Evolutionary conservation across 2,113 vertebrate species (phyloP).

Genomic region (Amphiprion percula): DNA sequence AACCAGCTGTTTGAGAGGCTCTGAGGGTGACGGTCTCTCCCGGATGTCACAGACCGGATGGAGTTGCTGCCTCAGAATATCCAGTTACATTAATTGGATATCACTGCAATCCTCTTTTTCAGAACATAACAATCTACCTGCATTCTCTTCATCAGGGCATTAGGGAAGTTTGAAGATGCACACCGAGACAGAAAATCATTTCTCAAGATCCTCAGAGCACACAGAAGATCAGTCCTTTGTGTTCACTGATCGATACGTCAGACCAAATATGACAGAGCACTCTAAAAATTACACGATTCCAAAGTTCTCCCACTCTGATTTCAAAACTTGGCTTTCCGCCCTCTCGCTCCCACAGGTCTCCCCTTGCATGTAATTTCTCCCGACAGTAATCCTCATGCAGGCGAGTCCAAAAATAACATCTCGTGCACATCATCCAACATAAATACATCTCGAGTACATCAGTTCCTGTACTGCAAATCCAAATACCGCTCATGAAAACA

Average conservation of each 20-base stretch:
- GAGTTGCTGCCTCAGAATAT: not conserved
- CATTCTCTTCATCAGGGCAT: conserved; percentile 6
- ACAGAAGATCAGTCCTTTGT: conserved; percentile 9
- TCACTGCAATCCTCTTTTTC: not conserved
- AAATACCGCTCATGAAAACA: conserved; percentile 8
- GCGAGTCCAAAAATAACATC: conserved; percentile 43
- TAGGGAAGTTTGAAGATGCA: not conserved
- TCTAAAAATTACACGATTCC: conserved; percentile 1
- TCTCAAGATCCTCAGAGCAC: not conserved
- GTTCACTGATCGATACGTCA: conserved; percentile 18
- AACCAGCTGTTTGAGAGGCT: not conserved
- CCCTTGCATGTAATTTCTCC: conserved; percentile 29
- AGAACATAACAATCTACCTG: not conserved
- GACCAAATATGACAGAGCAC: conserved; percentile 3
- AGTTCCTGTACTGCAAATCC: not conserved
- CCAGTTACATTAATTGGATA: not conserved
- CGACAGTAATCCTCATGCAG: conserved; percentile 2
- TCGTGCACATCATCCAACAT: conserved; percentile 26
- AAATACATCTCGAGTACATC: conserved; percentile 31
- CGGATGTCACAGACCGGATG: not conserved
- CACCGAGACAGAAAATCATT: conserved; percentile 45
- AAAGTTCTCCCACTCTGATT: conserved; percentile 12
- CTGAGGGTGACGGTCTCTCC: not conserved
- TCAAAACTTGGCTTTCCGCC: conserved; percentile 38
- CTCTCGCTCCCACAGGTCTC: conserved; percentile 36